Evolutionary conservation across 2,797 vertebrate species (phyloP).

Genomic region (Sebastes vulpes): DNA sequence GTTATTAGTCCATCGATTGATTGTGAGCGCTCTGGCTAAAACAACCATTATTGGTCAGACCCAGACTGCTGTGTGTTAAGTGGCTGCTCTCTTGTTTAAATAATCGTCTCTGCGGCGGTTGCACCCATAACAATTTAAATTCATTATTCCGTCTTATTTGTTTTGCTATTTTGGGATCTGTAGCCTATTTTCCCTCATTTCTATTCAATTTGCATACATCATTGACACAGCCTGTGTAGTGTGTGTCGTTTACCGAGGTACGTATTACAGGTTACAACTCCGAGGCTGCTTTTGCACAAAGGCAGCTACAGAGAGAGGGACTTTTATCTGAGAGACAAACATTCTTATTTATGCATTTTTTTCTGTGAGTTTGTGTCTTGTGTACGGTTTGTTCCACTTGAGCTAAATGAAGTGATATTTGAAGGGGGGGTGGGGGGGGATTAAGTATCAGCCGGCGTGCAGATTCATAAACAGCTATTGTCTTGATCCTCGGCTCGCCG

Average conservation of each 20-base stretch:
- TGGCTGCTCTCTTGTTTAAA: slow-evolving; percentile 51
- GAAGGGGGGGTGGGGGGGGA: slow-evolving; percentile 27
- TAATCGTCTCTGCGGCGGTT: slow-evolving; percentile 19
- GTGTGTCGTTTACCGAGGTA: slow-evolving; percentile 29
- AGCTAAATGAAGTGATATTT: slow-evolving; percentile 63
- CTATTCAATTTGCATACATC: slow-evolving; percentile 62
- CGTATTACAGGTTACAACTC: slow-evolving; percentile 45
- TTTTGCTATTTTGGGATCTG: slow-evolving; percentile 65
- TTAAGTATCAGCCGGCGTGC: slow-evolving; percentile 39
- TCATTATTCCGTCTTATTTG: slow-evolving; percentile 65
- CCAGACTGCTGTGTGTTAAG: slow-evolving; percentile 40
- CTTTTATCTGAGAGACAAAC: slow-evolving; percentile 44
- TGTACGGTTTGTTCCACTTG: slow-evolving; percentile 27
- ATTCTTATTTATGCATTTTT: slow-evolving; percentile 34
- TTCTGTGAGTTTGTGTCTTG: slow-evolving; percentile 16
- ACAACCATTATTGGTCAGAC: slow-evolving; percentile 40
- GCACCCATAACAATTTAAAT: slow-evolving; percentile 48
- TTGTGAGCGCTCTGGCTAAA: slow-evolving; percentile 41
- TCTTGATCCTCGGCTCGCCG: slow-evolving; percentile 57
- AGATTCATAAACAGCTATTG: slow-evolving; percentile 66
- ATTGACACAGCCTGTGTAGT: slow-evolving; percentile 15
- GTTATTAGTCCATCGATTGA: slow-evolving; percentile 67
- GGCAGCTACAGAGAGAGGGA: slow-evolving; percentile 9
- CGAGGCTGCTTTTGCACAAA: slow-evolving; percentile 23
- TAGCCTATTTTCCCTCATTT: slow-evolving; percentile 56